These are phyloP conservation scores for Thinocorus orbignyianus DNA, from an alignment of 2,113 vertebrate species.

Conservation along the genomic window DNA sequence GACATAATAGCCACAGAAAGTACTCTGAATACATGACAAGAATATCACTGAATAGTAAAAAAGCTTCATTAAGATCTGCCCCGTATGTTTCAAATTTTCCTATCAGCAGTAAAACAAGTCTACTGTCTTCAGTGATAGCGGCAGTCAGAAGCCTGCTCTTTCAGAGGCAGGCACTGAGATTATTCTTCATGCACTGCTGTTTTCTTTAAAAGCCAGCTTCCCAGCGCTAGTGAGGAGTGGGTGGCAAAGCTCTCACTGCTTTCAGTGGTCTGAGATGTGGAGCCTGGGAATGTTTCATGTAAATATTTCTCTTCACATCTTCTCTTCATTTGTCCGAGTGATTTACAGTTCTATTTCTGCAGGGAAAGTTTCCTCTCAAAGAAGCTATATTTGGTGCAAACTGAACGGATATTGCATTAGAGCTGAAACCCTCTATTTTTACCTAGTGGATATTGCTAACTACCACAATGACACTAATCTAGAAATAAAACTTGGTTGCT, in stretches of 20 bases:
- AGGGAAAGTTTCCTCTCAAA: not conserved
- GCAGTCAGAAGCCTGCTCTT: constrained; percentile 49
- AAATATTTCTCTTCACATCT: constrained; percentile 59
- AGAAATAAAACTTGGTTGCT: not conserved
- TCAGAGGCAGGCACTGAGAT: constrained; percentile 37
- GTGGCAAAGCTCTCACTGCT: constrained; percentile 37
- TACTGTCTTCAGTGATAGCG: constrained; percentile 38
- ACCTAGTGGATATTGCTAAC: not conserved
- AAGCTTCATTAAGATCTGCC: constrained; percentile 38
- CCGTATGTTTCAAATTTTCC: not conserved
- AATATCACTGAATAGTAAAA: not conserved
- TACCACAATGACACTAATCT: not conserved
- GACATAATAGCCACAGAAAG: not conserved
- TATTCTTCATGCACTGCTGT: constrained; percentile 34
- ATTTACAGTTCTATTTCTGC: constrained; percentile 40
- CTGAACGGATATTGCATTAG: not conserved
- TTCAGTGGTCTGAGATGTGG: constrained; percentile 37
- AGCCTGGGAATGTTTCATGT: constrained; percentile 27
- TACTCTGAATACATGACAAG: not conserved
- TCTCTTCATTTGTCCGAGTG: constrained; percentile 43
- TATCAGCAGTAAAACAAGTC: constrained; percentile 27
- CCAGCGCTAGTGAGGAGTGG: not conserved
- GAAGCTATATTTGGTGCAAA: not conserved
- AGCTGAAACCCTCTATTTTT: not conserved
- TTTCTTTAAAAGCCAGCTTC: constrained; percentile 8